Percentiles rank a stretch among this genome's conserved stretches.
Evolutionary conservation across 2,888 invertebrate species (phyloP).

Genomic region (Drosophila niveifrons): DNA sequence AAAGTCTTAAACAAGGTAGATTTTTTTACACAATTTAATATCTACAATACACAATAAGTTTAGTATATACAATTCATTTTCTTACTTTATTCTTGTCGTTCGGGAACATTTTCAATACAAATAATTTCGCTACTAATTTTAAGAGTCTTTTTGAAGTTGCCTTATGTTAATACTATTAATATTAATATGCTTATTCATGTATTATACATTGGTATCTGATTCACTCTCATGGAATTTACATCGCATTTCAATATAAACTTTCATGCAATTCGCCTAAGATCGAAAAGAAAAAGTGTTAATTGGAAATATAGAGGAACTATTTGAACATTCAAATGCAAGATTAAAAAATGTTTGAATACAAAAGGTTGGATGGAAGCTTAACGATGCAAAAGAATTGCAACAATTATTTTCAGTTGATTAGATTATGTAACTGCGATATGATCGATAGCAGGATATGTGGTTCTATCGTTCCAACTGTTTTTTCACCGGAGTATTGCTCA

Average conservation of each 20-base stretch:
- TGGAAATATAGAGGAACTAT: no score
- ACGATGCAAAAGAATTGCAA: neutral
- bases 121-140: constrained; percentile 72
- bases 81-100: constrained; percentile 22
- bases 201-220: constrained; percentile 15
- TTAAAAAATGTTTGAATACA: no score
- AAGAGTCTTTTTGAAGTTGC: constrained; percentile 79
- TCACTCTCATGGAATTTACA: constrained; percentile 9
- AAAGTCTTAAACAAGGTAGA: constrained; percentile 20
- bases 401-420: neutral
- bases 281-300: neutral
- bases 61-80: constrained; percentile 44
- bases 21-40: constrained; percentile 52
- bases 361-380: no score
- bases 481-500: neutral
- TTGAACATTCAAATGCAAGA: no score
- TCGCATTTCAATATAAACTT: constrained; percentile 13
- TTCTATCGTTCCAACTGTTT: neutral
- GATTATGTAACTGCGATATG: neutral
- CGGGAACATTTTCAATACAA: constrained; percentile 72
- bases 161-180: constrained; percentile 53
- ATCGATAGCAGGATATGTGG: neutral
- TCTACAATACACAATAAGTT: constrained; percentile 27
- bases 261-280: neutral
- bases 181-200: constrained; percentile 12